Evolutionary conservation across 2,888 invertebrate species (phyloP), one percentile per base, ranked within the genome.

Genomic region (Drosophila colorata): DNA sequence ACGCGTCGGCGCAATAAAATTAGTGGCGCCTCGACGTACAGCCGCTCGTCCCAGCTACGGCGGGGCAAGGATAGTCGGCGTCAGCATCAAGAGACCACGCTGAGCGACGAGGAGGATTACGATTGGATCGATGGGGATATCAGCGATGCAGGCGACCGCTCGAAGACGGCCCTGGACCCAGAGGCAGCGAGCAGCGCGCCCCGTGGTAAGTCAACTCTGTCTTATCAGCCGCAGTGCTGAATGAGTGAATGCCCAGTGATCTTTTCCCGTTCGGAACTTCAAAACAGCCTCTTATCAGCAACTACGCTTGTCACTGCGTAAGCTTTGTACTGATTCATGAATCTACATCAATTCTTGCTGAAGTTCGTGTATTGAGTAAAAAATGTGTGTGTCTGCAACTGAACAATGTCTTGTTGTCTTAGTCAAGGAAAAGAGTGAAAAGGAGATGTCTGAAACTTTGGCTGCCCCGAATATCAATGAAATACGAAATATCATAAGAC

Each of bases 61-160:
- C 40, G 38, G 0, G 40, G 38, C 47, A 82, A 67, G 37, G 60
- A 53, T 18, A 55, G 51, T 37, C 61, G 53, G 2, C 31, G 44
- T 18, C 56, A 28, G 18, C 35, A 25, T 35, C 65, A 18, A 14
- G 68, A 48, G 1, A 16, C 37, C 11, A 41, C n/a, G 8, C 25
- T 20, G 7, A 78, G 78, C 43, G 66, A 68, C 14, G 65, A 72
- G 52, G 56, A 48, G 7, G 46, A 65, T 20, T 81, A 87, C 51
- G 80, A 81, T 25, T 77, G 69, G 66, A 61, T 78, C 46, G 86
- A 87, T 67, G 69, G 55, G 35, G 80, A 78, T 44, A 64, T 52
- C n/a, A 83, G 68, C 35, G 80, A 68, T 13, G 35, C 59, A n/a
- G 28, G 35, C 28, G 80, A 76, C 14, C 53, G 57, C 23, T 43